phyloP scores from a whole-genome alignment of 2,888 invertebrate species.

The Scotopteryx bipunctaria region DNA sequence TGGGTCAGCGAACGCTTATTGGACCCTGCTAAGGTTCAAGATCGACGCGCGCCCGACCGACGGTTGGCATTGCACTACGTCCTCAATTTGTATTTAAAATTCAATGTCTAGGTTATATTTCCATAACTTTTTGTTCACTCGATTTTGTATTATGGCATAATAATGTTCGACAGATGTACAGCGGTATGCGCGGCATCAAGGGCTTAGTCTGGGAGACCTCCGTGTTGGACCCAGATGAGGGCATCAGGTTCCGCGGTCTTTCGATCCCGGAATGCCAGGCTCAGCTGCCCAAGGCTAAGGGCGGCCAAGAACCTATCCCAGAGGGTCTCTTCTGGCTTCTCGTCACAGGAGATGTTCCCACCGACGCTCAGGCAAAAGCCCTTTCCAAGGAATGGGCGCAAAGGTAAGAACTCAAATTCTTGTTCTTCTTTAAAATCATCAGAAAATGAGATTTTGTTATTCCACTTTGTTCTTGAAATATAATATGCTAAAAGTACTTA shows the following conservation, averaged over 20 bases:
- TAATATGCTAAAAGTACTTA: too few relatives aligned
- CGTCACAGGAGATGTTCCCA: conserved; percentile 89
- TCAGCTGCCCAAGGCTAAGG: conserved; percentile 86
- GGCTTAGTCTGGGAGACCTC: conserved; percentile 98
- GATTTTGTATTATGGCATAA: too few relatives aligned
- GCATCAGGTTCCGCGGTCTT: conserved; percentile 96
- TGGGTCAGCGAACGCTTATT: conserved; percentile 39
- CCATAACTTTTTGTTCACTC: neutral
- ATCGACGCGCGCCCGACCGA: too few relatives aligned
- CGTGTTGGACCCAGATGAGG: conserved; percentile 96
- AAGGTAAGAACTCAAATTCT: too few relatives aligned
- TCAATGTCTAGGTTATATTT: conserved; percentile 33
- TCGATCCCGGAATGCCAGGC: conserved; percentile 93
- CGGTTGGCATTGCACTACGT: conserved; percentile 8
- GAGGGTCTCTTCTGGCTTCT: conserved; percentile 92
- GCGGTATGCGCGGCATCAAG: conserved; percentile 98
- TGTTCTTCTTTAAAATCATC: too few relatives aligned
- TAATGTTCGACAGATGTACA: conserved; percentile 87
- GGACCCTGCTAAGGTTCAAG: conserved; percentile 37
- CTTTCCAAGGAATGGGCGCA: conserved; percentile 92
- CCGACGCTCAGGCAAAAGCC: conserved; percentile 86
- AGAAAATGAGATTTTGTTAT: too few relatives aligned
- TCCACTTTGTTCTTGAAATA: too few relatives aligned
- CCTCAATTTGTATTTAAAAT: conserved; percentile 27
- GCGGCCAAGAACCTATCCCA: conserved; percentile 88